phyloP scores from a whole-genome alignment of 2,113 vertebrate genomes.

The Pituophis catenifer region DNA sequence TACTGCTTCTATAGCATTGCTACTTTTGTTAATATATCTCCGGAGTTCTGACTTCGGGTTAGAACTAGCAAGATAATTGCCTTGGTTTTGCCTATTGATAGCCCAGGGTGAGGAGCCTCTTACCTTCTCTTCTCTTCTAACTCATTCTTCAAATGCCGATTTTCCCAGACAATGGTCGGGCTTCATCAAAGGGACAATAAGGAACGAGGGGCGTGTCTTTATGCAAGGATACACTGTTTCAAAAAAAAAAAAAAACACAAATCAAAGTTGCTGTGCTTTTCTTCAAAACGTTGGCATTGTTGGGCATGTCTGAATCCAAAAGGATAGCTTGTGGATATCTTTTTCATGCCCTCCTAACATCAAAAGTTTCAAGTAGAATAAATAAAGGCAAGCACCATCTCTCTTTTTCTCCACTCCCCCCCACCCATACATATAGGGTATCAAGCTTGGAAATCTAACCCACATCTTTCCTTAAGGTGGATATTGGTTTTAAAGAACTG shows the following conservation, averaged over 20 bases:
- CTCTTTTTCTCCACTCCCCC: background rate
- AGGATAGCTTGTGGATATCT: background rate
- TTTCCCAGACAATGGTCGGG: background rate
- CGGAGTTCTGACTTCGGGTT: background rate
- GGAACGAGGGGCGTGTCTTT: background rate
- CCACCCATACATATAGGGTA: background rate
- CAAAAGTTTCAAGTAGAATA: background rate
- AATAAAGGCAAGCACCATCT: background rate
- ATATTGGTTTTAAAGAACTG: background rate
- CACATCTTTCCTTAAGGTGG: background rate
- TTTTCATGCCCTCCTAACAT: background rate
- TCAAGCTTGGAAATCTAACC: background rate
- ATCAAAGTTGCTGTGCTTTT: background rate
- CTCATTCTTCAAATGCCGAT: background rate
- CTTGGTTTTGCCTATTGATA: background rate
- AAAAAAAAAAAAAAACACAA: background rate
- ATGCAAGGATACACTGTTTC: background rate
- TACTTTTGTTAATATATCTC: background rate
- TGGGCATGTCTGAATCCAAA: background rate
- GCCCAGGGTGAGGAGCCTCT: background rate
- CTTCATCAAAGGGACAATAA: rapidly evolving
- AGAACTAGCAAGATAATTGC: slow-evolving; percentile 4
- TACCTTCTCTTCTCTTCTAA: background rate
- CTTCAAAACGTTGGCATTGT: background rate
- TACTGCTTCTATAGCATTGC: background rate